Conservation (phyloP, 2,797 vertebrate genomes). For the Pogoniulus pusillus region DNA sequence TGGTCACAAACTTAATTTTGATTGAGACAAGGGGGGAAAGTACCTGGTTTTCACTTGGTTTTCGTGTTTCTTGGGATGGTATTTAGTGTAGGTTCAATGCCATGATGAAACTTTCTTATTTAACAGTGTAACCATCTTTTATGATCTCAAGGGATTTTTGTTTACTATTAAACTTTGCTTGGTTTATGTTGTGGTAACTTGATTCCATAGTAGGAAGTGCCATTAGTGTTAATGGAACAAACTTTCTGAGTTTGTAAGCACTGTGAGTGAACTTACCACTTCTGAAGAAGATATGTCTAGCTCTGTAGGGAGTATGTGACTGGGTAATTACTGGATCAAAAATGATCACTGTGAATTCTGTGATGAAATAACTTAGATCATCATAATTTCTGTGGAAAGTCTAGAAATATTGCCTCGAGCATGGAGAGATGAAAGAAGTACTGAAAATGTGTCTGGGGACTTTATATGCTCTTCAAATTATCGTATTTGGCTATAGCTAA, state of each 20-base stretch:
- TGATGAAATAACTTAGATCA: constrained; percentile 53
- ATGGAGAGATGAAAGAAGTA: constrained; percentile 22
- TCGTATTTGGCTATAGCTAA: neutral
- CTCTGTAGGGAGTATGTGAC: neutral
- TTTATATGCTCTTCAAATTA: neutral
- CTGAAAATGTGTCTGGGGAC: neutral
- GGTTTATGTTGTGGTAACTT: neutral
- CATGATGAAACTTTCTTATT: neutral
- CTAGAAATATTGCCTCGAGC: constrained; percentile 48
- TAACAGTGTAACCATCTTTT: neutral
- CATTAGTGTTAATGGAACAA: neutral
- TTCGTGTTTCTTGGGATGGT: neutral
- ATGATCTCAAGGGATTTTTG: neutral
- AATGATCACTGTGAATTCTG: constrained; percentile 48
- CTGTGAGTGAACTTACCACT: neutral
- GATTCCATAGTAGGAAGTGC: neutral
- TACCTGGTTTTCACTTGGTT: neutral
- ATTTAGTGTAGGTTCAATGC: neutral
- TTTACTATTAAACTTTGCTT: neutral
- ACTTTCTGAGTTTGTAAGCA: neutral
- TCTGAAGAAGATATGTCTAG: neutral
- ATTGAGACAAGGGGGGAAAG: neutral
- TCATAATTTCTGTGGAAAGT: constrained; percentile 39
- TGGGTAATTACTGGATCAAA: constrained; percentile 38
- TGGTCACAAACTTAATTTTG: neutral